A percentile compares a stretch with the other conserved stretches of the same genome.
These are phyloP conservation scores for Mylabris sibirica DNA, from an alignment of 2,888 invertebrate genomes.

Conservation along the genomic window DNA sequence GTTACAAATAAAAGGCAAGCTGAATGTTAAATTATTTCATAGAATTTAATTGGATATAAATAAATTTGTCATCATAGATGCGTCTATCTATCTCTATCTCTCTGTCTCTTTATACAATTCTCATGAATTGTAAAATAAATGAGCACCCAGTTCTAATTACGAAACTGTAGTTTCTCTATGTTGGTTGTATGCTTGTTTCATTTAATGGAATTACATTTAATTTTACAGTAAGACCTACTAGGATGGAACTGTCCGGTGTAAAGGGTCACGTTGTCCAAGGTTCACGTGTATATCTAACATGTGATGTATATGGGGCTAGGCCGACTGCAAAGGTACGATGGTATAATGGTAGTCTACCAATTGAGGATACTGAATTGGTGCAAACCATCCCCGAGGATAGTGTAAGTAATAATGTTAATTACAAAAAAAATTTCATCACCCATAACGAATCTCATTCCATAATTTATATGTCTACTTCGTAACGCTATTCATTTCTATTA, in stretches of 20 bases:
- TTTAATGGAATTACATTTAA: constrained; percentile 36
- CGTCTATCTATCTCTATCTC: background rate
- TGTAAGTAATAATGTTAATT: constrained; percentile 39
- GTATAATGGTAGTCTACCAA: constrained; percentile 76
- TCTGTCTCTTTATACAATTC: background rate
- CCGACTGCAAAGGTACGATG: constrained; percentile 86
- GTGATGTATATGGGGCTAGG: constrained; percentile 79
- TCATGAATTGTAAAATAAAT: background rate
- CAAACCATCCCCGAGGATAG: constrained; percentile 40
- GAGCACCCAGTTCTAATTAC: constrained; percentile 5
- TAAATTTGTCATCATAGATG: background rate
- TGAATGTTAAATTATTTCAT: background rate
- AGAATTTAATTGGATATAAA: background rate
- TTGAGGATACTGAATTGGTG: constrained; percentile 48
- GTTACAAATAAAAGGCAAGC: background rate
- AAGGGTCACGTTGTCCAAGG: constrained; percentile 83
- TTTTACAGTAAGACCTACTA: constrained; percentile 80
- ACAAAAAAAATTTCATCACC: constrained; percentile 6
- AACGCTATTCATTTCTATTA: background rate
- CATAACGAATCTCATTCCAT: background rate
- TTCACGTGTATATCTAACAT: constrained; percentile 79
- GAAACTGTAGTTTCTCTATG: background rate
- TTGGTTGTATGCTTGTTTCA: constrained; percentile 7
- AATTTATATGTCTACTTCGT: constrained; percentile 1
- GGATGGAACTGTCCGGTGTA: constrained; percentile 78